Percentiles rank a stretch among this genome's conserved stretches.
Evolutionary conservation across 2,113 vertebrate species (phyloP).

Genomic region (Chloropsis cyanopogon): DNA sequence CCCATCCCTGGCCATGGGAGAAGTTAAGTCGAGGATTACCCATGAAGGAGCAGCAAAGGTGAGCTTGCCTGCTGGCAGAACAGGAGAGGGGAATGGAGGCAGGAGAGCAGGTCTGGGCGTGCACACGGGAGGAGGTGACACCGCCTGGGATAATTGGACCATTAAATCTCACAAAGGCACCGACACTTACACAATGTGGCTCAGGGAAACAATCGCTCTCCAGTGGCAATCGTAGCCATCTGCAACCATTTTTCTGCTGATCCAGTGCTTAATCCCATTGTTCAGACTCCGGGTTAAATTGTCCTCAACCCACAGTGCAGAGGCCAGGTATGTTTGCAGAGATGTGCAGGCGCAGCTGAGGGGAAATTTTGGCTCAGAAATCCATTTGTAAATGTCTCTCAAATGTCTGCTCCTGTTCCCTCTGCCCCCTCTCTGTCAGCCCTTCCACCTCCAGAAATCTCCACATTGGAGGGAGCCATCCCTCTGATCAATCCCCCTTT

Average conservation of each 20-base stretch:
- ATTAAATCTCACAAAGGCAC: slow-evolving; percentile 47
- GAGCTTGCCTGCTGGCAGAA: not conserved
- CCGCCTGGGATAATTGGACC: slow-evolving; percentile 10
- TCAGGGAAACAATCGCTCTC: slow-evolving; percentile 9
- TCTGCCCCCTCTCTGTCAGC: not conserved
- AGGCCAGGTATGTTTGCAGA: not conserved
- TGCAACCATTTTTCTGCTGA: slow-evolving; percentile 4
- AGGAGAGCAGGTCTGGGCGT: not conserved
- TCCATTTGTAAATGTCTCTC: not conserved
- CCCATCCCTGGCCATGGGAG: not conserved
- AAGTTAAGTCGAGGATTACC: not conserved
- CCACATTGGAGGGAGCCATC: fast-evolving
- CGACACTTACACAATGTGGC: not conserved
- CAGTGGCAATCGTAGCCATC: not conserved
- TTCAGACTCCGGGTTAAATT: not conserved
- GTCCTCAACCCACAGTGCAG: not conserved
- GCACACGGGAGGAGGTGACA: not conserved
- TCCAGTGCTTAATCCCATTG: not conserved
- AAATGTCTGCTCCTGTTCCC: not conserved
- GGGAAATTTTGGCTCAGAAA: not conserved
- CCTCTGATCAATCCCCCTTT: not conserved
- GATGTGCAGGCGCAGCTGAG: not conserved
- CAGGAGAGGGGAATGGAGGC: not conserved
- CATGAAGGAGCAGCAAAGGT: not conserved
- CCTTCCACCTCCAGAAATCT: not conserved